These are phyloP conservation scores for Xestia xanthographa DNA, from an alignment of 2,888 invertebrate species.

Conservation along the genomic window DNA sequence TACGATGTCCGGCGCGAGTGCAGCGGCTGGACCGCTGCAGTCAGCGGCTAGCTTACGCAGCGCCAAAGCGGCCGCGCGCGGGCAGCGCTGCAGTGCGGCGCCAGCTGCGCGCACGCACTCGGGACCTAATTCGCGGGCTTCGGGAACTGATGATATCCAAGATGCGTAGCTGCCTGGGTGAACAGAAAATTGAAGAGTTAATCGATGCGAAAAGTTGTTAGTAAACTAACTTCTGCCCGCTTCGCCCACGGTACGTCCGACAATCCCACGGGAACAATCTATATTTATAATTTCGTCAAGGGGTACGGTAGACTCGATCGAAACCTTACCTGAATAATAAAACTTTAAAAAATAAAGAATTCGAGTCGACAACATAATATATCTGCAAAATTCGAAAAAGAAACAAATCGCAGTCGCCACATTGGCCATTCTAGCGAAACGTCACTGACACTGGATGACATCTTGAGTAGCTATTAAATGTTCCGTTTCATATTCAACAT, in stretches of 20 bases:
- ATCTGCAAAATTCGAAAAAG: no score
- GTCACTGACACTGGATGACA: no score
- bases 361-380: no score
- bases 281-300: no score
- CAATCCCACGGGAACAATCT: not conserved
- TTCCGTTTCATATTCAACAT: no score
- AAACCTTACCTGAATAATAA: no score
- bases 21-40: slow-evolving; percentile 93
- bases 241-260: not conserved
- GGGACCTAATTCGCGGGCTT: slow-evolving; percentile 77
- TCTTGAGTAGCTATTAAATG: no score
- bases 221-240: not conserved
- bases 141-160: slow-evolving; percentile 92
- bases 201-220: not conserved
- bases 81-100: slow-evolving; percentile 91
- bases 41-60: slow-evolving; percentile 96
- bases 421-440: no score
- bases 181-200: not conserved
- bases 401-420: no score
- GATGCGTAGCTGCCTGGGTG: slow-evolving; percentile 94
- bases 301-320: no score
- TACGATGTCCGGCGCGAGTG: slow-evolving; percentile 94
- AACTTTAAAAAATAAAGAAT: no score
- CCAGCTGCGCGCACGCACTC: slow-evolving; percentile 85
- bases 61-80: slow-evolving; percentile 95